These are phyloP conservation scores for Patagioenas fasciata DNA, from an alignment of 2,113 vertebrate species.

Conservation along the genomic window DNA sequence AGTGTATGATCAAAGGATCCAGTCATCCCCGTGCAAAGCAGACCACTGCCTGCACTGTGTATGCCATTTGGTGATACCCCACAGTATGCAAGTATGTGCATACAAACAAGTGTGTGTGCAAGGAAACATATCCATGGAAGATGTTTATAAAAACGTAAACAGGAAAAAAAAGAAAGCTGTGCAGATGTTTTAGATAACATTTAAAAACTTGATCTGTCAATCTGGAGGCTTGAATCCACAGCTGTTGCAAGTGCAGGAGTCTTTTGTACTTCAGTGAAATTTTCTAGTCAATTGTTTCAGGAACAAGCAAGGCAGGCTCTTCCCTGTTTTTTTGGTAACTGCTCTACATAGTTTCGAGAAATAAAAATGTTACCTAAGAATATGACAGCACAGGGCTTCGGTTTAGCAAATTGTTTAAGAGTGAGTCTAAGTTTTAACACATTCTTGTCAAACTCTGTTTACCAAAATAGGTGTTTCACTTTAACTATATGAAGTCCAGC, in stretches of 20 bases:
- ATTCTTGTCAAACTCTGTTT: not conserved
- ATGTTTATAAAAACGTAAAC: not conserved
- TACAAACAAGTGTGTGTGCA: not conserved
- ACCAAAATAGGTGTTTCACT: not conserved
- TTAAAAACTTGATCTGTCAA: not conserved
- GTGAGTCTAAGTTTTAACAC: not conserved
- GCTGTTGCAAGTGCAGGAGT: not conserved
- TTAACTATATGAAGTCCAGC: not conserved
- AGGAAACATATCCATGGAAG: not conserved
- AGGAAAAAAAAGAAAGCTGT: not conserved
- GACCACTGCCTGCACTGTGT: not conserved
- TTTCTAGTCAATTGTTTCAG: not conserved
- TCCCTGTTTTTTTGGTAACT: not conserved
- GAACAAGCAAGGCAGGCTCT: not conserved
- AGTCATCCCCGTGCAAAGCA: not conserved
- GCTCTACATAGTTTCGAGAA: not conserved
- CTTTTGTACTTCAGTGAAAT: not conserved
- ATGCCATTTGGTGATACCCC: not conserved
- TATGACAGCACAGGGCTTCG: not conserved
- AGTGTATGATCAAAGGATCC: not conserved
- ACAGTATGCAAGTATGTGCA: rapidly evolving
- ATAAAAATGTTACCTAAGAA: not conserved
- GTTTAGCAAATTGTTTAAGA: not conserved
- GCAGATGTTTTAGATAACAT: not conserved
- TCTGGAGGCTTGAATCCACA: not conserved